Base-by-base conservation (phyloP, 2,113 vertebrate species). In the Anser cygnoides region DNA sequence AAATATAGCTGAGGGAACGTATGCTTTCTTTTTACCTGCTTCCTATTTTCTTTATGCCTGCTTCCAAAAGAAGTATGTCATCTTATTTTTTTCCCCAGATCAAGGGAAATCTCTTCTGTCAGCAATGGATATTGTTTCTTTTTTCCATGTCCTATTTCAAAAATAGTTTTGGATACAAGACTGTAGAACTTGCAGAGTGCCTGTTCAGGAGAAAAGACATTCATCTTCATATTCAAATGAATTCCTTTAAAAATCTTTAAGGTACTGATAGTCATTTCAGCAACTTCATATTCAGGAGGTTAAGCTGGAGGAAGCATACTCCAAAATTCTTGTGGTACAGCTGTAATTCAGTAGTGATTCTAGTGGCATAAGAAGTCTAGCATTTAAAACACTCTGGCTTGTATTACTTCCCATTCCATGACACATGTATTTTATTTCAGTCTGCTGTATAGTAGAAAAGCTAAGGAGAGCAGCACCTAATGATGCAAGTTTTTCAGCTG, bases 71-170 rank as follows among this genome's bases (percentile, higher is more conserved):
- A 77, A 87, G 15, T 67, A 16, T 28, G 33, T 21, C 29, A 35
- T 4, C 11, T 26, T 41, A 39, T 28, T 54, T 16, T 39, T 26
- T 5, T 1, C 1, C 13, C 3, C 3, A 43, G n/a, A 54, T 33
- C 5, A 49, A 18, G 6, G 10, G 28, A 73, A 72, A 26, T 41
- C 0, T 62, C 7, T 67, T 55, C 23, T 75, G 59, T 70, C 33
- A 80, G 0, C 12, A 73, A 4, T 71, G 17, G 23, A 7, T 87
- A 26, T 33, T 50, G 35, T 16, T 12, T 46, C 57, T 15, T 33
- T 15, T 6, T 14, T 6, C 3, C 37, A 10, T n/a, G 31, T 5
- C 6, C 20, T 61, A 1, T 59, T 72, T 62, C 71, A 29, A 61
- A 84, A 79, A 52, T 2, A n/a, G 26, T 49, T 35, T 41, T 67